Evolutionary conservation across 2,797 vertebrate species (phyloP).

Genomic region (Pterois miles): DNA sequence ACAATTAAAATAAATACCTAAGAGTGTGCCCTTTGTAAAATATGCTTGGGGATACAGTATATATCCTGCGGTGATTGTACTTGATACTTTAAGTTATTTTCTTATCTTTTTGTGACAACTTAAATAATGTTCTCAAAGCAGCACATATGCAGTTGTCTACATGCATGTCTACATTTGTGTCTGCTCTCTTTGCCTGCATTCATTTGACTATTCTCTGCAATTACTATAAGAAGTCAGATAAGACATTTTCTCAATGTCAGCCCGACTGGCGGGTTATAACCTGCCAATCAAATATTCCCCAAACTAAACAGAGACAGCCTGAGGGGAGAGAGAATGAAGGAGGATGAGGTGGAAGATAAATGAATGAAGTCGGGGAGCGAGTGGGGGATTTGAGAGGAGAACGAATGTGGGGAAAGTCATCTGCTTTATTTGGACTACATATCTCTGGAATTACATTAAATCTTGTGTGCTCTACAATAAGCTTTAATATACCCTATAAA

Average conservation of each 20-base stretch:
- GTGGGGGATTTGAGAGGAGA: conserved; percentile 30
- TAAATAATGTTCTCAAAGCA: background rate
- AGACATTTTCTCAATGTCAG: conserved; percentile 55
- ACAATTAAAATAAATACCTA: background rate
- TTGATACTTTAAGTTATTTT: background rate
- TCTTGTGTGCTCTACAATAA: conserved; percentile 44
- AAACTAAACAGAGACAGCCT: conserved; percentile 46
- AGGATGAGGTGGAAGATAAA: conserved; percentile 40
- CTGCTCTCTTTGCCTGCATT: background rate
- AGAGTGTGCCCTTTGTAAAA: background rate
- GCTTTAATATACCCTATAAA: conserved; percentile 33
- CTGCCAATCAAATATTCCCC: conserved; percentile 60
- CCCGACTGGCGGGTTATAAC: conserved; percentile 34
- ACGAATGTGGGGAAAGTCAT: conserved; percentile 25
- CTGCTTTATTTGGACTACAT: conserved; percentile 43
- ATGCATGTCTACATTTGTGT: background rate
- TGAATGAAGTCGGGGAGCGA: conserved; percentile 46
- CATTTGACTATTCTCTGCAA: conserved; percentile 9
- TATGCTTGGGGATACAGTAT: background rate
- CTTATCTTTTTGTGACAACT: background rate
- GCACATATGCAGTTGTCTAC: background rate
- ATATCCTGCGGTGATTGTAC: background rate
- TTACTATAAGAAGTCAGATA: conserved; percentile 25
- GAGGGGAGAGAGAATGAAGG: conserved; percentile 35
- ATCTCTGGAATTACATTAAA: conserved; percentile 47